Evolutionary conservation across 2,113 vertebrate species (phyloP).

Genomic region (Ameiurus melas): DNA sequence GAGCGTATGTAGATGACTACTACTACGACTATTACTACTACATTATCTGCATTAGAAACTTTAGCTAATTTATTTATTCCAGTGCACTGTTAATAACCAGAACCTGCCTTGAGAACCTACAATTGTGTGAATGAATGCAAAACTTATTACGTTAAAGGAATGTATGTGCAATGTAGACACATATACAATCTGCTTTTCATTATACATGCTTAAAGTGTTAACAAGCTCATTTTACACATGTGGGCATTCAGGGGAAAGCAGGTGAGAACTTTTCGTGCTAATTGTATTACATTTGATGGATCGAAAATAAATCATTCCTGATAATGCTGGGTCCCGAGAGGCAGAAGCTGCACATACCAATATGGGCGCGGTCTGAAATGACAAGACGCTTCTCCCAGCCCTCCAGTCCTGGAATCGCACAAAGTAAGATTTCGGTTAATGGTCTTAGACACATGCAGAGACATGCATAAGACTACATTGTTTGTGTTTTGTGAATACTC

Average conservation of each 20-base stretch:
- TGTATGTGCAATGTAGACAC: not conserved
- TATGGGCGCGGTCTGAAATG: constrained; percentile 98
- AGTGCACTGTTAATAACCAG: constrained; percentile 5
- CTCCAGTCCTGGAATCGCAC: constrained; percentile 80
- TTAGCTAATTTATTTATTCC: constrained; percentile 5
- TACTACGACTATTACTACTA: constrained; percentile 9
- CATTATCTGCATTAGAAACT: not conserved
- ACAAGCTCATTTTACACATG: not conserved
- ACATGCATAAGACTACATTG: not conserved
- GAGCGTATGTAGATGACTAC: constrained; percentile 58
- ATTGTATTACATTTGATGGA: not conserved
- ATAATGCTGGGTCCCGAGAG: not conserved
- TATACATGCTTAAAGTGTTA: not conserved
- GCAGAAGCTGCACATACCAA: constrained; percentile 76
- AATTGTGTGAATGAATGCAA: not conserved
- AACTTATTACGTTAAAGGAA: not conserved
- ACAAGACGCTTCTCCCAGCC: constrained; percentile 94
- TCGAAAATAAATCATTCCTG: not conserved
- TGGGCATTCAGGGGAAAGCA: not conserved
- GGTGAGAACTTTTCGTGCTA: too few relatives aligned
- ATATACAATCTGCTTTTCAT: not conserved
- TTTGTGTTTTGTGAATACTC: not conserved
- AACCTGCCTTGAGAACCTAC: not conserved
- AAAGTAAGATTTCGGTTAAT: not conserved
- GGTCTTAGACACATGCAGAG: not conserved